Percentiles rank a stretch among this genome's conserved stretches.
phyloP scores from a whole-genome alignment of 1,140 invertebrate species.

The Diprion similis region DNA sequence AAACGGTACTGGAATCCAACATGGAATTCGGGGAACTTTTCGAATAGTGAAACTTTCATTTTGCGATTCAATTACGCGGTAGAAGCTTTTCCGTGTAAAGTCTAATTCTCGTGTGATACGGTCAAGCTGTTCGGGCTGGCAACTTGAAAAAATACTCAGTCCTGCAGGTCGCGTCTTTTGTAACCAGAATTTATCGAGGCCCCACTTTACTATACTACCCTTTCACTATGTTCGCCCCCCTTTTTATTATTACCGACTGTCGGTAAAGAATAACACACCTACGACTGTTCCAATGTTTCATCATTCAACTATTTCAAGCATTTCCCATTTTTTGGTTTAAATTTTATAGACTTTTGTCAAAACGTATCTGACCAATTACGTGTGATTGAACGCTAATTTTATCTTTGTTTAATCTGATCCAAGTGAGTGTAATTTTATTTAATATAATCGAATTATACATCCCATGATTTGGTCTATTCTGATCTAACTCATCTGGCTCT shows the following conservation, averaged over 20 bases:
- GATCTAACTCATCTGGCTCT: too few relatives aligned
- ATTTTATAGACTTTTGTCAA: too few relatives aligned
- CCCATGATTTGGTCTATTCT: too few relatives aligned
- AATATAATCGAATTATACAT: too few relatives aligned
- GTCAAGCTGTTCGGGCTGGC: background rate
- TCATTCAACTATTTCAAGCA: too few relatives aligned
- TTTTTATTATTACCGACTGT: background rate
- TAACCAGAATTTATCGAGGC: background rate
- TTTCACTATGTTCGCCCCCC: background rate
- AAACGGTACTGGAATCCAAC: background rate
- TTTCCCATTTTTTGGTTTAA: too few relatives aligned
- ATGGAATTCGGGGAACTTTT: background rate
- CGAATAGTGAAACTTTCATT: background rate
- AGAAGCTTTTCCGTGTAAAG: conserved; percentile 5
- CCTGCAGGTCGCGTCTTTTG: background rate
- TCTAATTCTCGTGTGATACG: conserved; percentile 3
- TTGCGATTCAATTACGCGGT: background rate
- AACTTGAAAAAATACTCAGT: conserved; percentile 6
- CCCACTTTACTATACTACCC: background rate
- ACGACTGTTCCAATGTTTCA: too few relatives aligned
- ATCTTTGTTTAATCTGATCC: too few relatives aligned
- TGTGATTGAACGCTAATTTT: too few relatives aligned
- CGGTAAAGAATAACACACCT: too few relatives aligned
- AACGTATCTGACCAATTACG: too few relatives aligned
- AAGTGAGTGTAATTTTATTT: too few relatives aligned